phyloP scores from a whole-genome alignment of 2,113 vertebrate genomes.

The Ancistrus triradiatus region DNA sequence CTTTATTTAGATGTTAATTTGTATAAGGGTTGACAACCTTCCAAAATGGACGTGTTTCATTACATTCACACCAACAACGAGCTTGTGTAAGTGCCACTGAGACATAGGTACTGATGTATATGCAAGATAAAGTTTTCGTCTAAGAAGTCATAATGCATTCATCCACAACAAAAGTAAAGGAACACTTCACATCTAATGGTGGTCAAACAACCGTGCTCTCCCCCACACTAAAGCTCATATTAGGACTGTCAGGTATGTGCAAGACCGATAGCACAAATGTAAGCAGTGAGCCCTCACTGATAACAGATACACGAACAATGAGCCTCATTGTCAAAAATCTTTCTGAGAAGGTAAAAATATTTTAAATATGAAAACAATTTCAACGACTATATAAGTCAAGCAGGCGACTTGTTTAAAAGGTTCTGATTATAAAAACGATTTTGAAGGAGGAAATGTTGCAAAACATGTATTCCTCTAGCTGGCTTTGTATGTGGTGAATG shows the following conservation, averaged over 20 bases:
- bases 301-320: constrained; percentile 26
- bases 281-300: constrained; percentile 5
- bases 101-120: neutral
- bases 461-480: too few species aligned
- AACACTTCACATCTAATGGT: neutral
- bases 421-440: too few species aligned
- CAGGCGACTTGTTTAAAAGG: too few species aligned
- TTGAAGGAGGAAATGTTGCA: too few species aligned
- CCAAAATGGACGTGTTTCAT: neutral
- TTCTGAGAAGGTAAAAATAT: too few species aligned
- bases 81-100: neutral
- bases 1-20: too few species aligned
- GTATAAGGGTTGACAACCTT: too few species aligned
- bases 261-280: constrained; percentile 1
- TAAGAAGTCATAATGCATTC: neutral
- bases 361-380: too few species aligned
- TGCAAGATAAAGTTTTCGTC: too few species aligned
- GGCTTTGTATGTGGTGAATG: too few species aligned
- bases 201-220: constrained; percentile 2
- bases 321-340: constrained; percentile 15
- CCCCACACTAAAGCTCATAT: neutral
- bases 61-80: neutral
- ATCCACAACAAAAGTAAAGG: neutral
- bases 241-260: neutral
- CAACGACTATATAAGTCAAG: too few species aligned